Percentiles rank a stretch among this genome's conserved stretches.
Evolutionary conservation across 2,888 invertebrate genomes (phyloP).

Genomic region (Gasteruption jaculator): DNA sequence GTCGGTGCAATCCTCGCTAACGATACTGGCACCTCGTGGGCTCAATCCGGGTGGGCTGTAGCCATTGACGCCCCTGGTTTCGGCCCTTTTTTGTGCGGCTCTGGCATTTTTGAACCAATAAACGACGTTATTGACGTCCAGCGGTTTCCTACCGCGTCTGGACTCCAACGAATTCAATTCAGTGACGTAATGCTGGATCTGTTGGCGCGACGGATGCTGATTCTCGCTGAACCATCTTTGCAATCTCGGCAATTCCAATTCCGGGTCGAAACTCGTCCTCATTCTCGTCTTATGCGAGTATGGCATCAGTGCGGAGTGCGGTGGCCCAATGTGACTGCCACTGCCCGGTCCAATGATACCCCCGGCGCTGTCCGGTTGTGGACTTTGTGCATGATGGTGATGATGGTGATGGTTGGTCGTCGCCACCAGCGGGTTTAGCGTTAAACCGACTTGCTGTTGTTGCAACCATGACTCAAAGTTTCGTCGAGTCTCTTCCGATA

Average conservation of each 20-base stretch:
- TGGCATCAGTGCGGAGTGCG: conserved; percentile 66
- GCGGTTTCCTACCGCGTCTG: conserved; percentile 84
- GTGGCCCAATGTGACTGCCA: conserved; percentile 54
- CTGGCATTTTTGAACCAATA: conserved; percentile 98
- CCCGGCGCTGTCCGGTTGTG: conserved; percentile 50
- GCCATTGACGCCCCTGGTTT: conserved; percentile 55
- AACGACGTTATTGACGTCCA: conserved; percentile 94
- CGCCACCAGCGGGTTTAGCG: conserved; percentile 41
- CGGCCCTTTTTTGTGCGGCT: conserved; percentile 90
- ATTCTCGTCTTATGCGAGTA: conserved; percentile 80
- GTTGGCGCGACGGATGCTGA: conserved; percentile 94
- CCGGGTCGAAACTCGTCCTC: conserved; percentile 96
- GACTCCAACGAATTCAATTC: conserved; percentile 91
- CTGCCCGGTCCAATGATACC: conserved; percentile 50
- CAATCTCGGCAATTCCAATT: conserved; percentile 90
- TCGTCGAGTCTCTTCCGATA: conserved; percentile 77
- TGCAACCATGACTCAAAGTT: conserved; percentile 84
- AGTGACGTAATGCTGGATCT: conserved; percentile 92
- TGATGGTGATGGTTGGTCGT: conserved; percentile 36
- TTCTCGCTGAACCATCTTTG: conserved; percentile 97
- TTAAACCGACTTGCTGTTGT: conserved; percentile 45
- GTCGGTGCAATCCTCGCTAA: conserved; percentile 50
- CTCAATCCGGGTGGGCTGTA: conserved; percentile 50
- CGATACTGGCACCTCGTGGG: conserved; percentile 49
- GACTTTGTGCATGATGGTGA: conserved; percentile 42